These are phyloP conservation scores for Drosophila parthenogenetica DNA, from an alignment of 2,888 invertebrate species.

Conservation along the genomic window DNA sequence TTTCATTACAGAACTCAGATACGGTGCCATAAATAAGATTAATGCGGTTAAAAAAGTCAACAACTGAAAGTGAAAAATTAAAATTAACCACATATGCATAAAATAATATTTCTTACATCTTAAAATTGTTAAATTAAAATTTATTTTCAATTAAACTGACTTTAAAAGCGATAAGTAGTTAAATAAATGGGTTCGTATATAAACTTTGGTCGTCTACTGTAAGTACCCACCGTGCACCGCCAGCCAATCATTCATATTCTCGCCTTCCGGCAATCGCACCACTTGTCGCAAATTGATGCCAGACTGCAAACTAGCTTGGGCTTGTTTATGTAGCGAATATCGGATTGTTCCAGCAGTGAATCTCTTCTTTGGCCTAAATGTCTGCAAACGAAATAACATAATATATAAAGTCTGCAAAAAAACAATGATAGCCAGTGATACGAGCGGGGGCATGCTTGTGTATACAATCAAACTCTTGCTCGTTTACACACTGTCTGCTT, in stretches of 20 bases:
- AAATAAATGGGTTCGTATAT: too few species aligned
- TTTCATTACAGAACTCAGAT: conserved; percentile 92
- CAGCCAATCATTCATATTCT: conserved; percentile 95
- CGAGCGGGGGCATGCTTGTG: conserved; percentile 14
- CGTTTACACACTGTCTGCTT: neutral
- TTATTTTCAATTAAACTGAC: too few species aligned
- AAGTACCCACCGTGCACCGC: conserved; percentile 91
- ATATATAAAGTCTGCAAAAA: neutral
- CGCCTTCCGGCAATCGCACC: conserved; percentile 92
- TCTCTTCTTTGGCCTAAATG: conserved; percentile 94
- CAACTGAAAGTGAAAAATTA: conserved; percentile 87
- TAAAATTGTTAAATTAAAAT: neutral
- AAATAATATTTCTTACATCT: neutral
- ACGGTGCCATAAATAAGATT: conserved; percentile 96
- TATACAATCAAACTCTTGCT: conserved; percentile 5
- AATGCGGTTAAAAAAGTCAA: conserved; percentile 97
- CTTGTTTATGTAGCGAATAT: conserved; percentile 94
- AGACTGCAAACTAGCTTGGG: conserved; percentile 95
- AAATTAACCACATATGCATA: neutral
- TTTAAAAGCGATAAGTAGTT: too few species aligned
- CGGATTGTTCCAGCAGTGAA: conserved; percentile 94
- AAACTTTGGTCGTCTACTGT: too few species aligned
- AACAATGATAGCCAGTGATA: neutral
- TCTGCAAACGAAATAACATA: conserved; percentile 86
- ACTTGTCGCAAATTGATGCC: conserved; percentile 93